Conservation (phyloP, 2,113 vertebrate species). For the Notarius lentiginosus region DNA sequence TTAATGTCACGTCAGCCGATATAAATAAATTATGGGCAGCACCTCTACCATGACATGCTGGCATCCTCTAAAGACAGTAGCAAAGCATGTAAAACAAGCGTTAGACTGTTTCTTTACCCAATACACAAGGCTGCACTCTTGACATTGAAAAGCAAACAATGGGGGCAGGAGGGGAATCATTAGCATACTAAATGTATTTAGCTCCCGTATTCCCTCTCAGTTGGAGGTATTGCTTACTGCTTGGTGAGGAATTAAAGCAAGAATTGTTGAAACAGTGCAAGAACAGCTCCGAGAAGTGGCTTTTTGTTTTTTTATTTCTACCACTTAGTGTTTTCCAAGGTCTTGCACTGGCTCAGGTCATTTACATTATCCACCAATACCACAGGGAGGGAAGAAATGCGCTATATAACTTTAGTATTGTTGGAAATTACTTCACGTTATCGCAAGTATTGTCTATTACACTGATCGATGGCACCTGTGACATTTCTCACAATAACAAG, state of each 20-base stretch:
- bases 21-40: slow-evolving; percentile 38
- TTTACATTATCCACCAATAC: background rate
- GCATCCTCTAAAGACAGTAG: slow-evolving; percentile 34
- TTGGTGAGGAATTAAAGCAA: background rate
- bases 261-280: background rate
- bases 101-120: slow-evolving; percentile 36
- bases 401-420: background rate
- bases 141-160: slow-evolving; percentile 21
- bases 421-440: background rate
- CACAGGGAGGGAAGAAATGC: background rate
- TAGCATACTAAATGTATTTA: slow-evolving; percentile 18
- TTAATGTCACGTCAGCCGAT: slow-evolving; percentile 34
- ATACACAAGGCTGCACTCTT: slow-evolving; percentile 31
- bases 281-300: background rate
- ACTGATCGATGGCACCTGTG: too few relatives aligned
- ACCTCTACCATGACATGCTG: slow-evolving; percentile 38
- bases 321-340: background rate
- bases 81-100: slow-evolving; percentile 38
- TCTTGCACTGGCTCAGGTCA: background rate
- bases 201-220: background rate
- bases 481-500: background rate
- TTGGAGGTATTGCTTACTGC: slow-evolving; percentile 18
- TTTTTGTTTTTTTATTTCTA: background rate
- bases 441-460: background rate
- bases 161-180: slow-evolving; percentile 19